phyloP scores from a whole-genome alignment of 2,797 vertebrate genomes.

The Sarcophilus harrisii region DNA sequence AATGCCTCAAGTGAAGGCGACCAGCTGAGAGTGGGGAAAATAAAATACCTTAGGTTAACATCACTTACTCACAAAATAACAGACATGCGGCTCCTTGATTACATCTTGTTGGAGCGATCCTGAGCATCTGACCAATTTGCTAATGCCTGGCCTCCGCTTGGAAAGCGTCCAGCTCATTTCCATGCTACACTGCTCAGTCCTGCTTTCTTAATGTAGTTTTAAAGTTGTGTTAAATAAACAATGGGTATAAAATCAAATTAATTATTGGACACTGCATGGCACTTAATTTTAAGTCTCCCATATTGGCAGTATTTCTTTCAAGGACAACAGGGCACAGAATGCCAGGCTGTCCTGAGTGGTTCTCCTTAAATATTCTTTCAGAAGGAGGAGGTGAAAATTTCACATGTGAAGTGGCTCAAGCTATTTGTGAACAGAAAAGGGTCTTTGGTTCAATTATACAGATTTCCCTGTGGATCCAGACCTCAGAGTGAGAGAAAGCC shows the following conservation, averaged over 20 bases:
- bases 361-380: constrained; percentile 68
- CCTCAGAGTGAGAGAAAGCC: not conserved
- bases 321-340: constrained; percentile 81
- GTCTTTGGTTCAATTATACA: constrained; percentile 34
- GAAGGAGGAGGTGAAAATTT: constrained; percentile 55
- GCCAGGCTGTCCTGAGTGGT: constrained; percentile 59
- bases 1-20: not conserved
- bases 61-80: not conserved
- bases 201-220: constrained; percentile 80
- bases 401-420: not conserved
- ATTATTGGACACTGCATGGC: constrained; percentile 87
- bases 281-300: constrained; percentile 86
- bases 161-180: constrained; percentile 82
- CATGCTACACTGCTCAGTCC: constrained; percentile 77
- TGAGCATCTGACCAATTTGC: constrained; percentile 70
- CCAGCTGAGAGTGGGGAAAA: not conserved
- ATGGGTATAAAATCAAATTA: constrained; percentile 85
- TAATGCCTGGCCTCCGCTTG: constrained; percentile 76
- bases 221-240: constrained; percentile 86
- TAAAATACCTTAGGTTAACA: not conserved
- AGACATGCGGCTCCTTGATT: constrained; percentile 16
- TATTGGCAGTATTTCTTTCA: constrained; percentile 85
- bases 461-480: not conserved
- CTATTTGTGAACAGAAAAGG: constrained; percentile 47
- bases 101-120: constrained; percentile 34